Conservation (phyloP, 35 echinoderm and acorn worm genomes). For the Lytechinus pictus region DNA sequence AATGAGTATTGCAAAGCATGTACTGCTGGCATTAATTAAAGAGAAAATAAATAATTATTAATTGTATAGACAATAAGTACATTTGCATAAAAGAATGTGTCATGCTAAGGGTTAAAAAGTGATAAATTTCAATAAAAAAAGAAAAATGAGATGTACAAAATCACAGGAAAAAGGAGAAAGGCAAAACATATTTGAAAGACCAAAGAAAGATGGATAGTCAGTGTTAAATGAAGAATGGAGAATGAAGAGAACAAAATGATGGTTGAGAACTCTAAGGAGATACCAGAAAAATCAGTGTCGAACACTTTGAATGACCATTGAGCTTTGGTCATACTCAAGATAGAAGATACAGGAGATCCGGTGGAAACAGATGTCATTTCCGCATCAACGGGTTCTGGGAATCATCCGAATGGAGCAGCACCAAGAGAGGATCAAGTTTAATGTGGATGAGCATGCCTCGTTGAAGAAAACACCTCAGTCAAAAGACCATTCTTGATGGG, state of each 20-base stretch:
- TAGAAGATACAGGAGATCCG: background rate
- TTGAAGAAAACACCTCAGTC: background rate
- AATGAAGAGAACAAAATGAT: background rate
- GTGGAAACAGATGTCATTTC: constrained; percentile 17
- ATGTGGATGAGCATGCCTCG: background rate
- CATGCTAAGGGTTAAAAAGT: too few relatives aligned
- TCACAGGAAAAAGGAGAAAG: background rate
- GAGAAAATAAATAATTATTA: background rate
- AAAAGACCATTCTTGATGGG: background rate
- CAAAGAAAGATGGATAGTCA: too few relatives aligned
- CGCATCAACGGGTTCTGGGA: background rate
- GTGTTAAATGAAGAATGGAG: background rate
- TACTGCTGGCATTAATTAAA: too few relatives aligned
- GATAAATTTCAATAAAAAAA: background rate
- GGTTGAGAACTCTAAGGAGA: background rate
- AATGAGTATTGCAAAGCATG: too few relatives aligned
- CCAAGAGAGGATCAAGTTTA: background rate
- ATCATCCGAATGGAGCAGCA: background rate
- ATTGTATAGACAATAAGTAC: background rate
- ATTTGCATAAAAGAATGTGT: background rate
- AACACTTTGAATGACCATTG: background rate
- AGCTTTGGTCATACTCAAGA: background rate
- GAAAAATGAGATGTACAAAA: background rate
- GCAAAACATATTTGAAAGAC: too few relatives aligned
- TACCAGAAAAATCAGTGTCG: background rate